These are phyloP conservation scores for Gymnoscelis rufifasciata DNA, from an alignment of 2,888 invertebrate species.

Conservation along the genomic window DNA sequence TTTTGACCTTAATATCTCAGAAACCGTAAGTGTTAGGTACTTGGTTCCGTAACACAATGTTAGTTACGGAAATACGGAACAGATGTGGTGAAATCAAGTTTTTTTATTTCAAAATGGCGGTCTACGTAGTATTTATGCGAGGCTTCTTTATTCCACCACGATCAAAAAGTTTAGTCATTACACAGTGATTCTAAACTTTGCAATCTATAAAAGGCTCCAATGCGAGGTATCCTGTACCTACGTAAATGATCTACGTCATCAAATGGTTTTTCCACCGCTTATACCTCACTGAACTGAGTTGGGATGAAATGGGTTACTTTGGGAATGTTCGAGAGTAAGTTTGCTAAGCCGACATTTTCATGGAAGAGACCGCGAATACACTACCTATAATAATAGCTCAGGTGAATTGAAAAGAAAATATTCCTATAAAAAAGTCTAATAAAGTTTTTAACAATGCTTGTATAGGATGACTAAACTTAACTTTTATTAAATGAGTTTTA, in stretches of 20 bases:
- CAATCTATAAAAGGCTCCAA: conserved; percentile 29
- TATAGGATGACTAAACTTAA: no score
- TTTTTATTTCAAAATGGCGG: no score
- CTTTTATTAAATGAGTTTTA: no score
- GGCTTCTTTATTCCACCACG: neutral
- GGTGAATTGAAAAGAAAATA: no score
- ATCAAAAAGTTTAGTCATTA: conserved; percentile 17
- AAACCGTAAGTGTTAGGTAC: no score
- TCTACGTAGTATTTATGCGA: no score
- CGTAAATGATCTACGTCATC: conserved; percentile 31
- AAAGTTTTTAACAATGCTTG: no score
- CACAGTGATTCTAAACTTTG: conserved; percentile 20
- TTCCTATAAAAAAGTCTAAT: no score
- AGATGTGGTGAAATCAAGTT: no score
- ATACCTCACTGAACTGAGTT: conserved; percentile 27
- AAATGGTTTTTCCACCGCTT: conserved; percentile 28
- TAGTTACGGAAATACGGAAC: no score
- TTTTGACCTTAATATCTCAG: no score
- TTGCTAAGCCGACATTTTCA: conserved; percentile 3
- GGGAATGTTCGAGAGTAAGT: conserved; percentile 24
- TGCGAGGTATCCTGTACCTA: conserved; percentile 13
- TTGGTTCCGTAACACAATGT: no score
- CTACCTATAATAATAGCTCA: neutral
- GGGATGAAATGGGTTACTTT: conserved; percentile 28
- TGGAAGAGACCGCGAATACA: neutral